These are phyloP conservation scores for Eupristina koningsbergeri DNA, from an alignment of 1,140 invertebrate species.

Conservation along the genomic window DNA sequence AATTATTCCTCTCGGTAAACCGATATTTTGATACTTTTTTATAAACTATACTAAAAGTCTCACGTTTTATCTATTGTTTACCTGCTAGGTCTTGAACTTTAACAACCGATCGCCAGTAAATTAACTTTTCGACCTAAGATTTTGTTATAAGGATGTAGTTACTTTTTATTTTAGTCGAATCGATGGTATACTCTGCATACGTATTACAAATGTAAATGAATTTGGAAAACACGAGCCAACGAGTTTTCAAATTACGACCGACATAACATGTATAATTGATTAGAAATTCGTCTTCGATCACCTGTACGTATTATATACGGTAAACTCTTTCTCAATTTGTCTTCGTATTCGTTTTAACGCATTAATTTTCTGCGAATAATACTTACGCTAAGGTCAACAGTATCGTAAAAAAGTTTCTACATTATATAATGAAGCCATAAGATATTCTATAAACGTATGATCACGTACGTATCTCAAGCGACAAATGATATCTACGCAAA, in stretches of 20 bases:
- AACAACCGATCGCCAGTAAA: neutral
- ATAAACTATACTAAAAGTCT: neutral
- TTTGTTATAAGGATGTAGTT: neutral
- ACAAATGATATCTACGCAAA: neutral
- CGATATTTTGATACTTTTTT: neutral
- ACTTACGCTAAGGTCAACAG: constrained; percentile 1
- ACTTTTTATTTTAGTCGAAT: neutral
- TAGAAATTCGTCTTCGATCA: neutral
- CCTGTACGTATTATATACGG: neutral
- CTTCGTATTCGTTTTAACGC: neutral
- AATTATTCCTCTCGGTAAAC: neutral
- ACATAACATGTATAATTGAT: neutral
- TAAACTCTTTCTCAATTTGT: neutral
- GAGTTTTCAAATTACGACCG: neutral
- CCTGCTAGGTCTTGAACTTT: neutral
- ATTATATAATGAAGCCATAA: constrained; percentile 21
- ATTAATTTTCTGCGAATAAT: neutral
- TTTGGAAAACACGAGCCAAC: too few relatives aligned
- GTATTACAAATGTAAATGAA: constrained; percentile 18
- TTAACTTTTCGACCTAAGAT: too few relatives aligned
- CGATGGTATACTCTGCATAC: constrained; percentile 32
- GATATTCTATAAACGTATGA: constrained; percentile 3
- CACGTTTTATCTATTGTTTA: neutral
- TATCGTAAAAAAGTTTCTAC: constrained; percentile 27
- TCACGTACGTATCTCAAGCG: too few relatives aligned